Percentiles rank a stretch among this genome's conserved stretches.
These are phyloP conservation scores for Folsomia candida DNA, from an alignment of 2,888 invertebrate species.

Conservation along the genomic window DNA sequence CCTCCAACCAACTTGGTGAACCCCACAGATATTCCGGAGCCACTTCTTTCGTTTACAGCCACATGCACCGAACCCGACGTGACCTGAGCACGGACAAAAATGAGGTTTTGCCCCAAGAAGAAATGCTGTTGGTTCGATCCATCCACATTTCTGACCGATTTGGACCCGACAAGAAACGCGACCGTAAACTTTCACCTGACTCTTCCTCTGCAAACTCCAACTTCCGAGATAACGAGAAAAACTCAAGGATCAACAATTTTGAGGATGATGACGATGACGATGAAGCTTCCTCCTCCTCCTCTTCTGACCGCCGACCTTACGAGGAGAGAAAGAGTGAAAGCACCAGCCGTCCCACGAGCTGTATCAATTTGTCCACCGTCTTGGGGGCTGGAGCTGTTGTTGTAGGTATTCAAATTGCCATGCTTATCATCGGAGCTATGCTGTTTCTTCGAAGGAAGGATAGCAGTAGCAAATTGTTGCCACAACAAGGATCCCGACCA, in stretches of 20 bases:
- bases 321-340: conserved; percentile 41
- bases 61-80: conserved; percentile 40
- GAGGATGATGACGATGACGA: background rate
- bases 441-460: conserved; percentile 79
- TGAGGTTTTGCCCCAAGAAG: conserved; percentile 58
- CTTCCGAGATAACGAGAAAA: conserved; percentile 25
- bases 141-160: conserved; percentile 92
- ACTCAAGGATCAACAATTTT: conserved; percentile 27
- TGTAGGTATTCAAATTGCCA: conserved; percentile 79
- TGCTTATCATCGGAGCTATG: conserved; percentile 73
- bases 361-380: conserved; percentile 75
- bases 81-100: conserved; percentile 41
- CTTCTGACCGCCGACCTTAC: conserved; percentile 33
- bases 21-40: conserved; percentile 18
- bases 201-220: background rate
- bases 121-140: conserved; percentile 82
- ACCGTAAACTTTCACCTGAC: conserved; percentile 38
- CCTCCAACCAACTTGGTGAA: conserved; percentile 47
- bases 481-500: conserved; percentile 79
- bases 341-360: conserved; percentile 58
- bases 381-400: conserved; percentile 82
- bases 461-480: conserved; percentile 53
- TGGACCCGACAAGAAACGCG: conserved; percentile 68
- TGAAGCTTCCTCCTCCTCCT: conserved; percentile 22
- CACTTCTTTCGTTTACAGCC: conserved; percentile 28